Base-by-base conservation (phyloP, 2,113 vertebrate genomes). In the Nannospalax galili region DNA sequence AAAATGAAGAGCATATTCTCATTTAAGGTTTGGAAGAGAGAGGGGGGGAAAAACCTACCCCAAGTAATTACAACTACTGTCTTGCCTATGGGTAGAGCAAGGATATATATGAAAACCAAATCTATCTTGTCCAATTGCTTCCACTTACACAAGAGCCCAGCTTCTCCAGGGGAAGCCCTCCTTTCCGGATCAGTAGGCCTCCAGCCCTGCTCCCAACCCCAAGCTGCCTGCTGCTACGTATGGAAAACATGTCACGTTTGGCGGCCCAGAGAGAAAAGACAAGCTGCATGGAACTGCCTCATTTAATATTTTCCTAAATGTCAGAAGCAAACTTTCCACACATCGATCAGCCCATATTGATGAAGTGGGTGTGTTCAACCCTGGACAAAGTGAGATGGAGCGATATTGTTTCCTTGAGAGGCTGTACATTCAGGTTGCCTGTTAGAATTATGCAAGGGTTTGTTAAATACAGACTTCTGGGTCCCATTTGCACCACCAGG, bases 1-100 rank as follows among this genome's bases (percentile, higher is more conserved):
- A 95, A 95, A 97, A 93, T 81, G 94, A 97, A 92, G 75, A 62
- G 3, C 30, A 52, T 88, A 94, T 96, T 91, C 65, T 88, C 65
- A 73, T 78, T 77, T 80, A 2, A 84, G 84, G 45, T 74, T 72
- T 6, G 30, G 86, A 42, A 45, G 58, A n/a, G n/a, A n/a, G n/a
- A n/a, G n/a, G n/a, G n/a, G 35, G 12, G 28, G 12, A 56, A 69
- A 58, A 42, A 72, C 70, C 26, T 12, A n/a, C 15, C 10, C 14
- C 30, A 85, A 45, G 22, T 77, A 14, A 78, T 60, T 92, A 93
- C 85, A 80, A 90, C 28, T 74, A 42, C 73, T 12, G 0, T 91
- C 88, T 75, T 60, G 35, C 91, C 35, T 78, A 45, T 77, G 42
- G 64, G 45, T 22, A 42, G 20, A 52, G 19, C 30, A 85, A 85